Percentiles rank a stretch among this genome's conserved stretches.
Conservation (phyloP, 35 echinoderm and acorn worm genomes). For the Holothuria glaberrima region DNA sequence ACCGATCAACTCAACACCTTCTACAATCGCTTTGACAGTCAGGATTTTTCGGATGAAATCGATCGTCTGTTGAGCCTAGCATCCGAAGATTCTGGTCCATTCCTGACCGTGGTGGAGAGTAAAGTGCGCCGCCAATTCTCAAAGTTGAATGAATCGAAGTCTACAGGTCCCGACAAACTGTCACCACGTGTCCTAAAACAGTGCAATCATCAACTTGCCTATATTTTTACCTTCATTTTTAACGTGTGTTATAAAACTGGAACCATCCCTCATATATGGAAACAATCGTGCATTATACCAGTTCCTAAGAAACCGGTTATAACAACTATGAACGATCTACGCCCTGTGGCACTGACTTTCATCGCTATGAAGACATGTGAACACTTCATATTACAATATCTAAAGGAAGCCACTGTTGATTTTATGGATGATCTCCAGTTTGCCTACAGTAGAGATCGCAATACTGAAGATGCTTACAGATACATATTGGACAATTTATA, state of each 20-base stretch:
- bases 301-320: slow-evolving; percentile 27
- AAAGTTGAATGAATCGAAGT: slow-evolving; percentile 7
- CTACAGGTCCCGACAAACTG: no score
- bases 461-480: not conserved
- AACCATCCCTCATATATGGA: slow-evolving; percentile 6
- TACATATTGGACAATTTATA: not conserved
- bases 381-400: not conserved
- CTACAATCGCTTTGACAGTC: no score
- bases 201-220: not conserved
- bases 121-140: slow-evolving; percentile 6
- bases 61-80: no score
- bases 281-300: no score
- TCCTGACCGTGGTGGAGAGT: not conserved
- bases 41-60: no score
- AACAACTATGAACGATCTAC: not conserved
- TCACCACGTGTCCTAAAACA: no score
- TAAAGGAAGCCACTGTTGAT: not conserved
- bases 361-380: slow-evolving; percentile 25
- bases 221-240: slow-evolving; percentile 32
- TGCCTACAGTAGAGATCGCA: not conserved
- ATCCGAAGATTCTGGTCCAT: no score
- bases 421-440: not conserved
- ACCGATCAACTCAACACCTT: no score
- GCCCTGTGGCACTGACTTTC: slow-evolving; percentile 8
- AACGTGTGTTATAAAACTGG: not conserved